These are phyloP conservation scores for Spheniscus humboldti DNA, from an alignment of 2,797 vertebrate genomes.

Conservation along the genomic window DNA sequence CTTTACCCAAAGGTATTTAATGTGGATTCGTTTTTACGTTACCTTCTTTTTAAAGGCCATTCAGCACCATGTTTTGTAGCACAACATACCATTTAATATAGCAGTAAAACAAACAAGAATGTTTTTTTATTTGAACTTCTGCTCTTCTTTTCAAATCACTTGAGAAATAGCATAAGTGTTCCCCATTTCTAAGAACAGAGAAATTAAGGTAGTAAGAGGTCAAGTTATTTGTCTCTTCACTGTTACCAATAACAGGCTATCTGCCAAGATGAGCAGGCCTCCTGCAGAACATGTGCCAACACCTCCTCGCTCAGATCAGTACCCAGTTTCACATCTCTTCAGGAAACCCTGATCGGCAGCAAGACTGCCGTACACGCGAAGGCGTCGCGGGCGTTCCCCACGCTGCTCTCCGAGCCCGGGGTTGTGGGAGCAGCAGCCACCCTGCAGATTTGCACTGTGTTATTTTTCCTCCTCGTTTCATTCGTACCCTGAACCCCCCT, in stretches of 20 bases:
- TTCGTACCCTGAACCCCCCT: accelerated
- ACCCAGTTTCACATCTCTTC: accelerated
- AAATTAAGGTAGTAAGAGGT: not conserved
- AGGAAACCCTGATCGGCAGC: accelerated
- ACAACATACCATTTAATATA: not conserved
- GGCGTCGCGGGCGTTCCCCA: accelerated
- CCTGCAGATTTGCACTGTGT: not conserved
- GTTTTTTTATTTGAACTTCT: not conserved
- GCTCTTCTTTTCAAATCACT: not conserved
- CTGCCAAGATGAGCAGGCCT: not conserved
- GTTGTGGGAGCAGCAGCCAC: not conserved
- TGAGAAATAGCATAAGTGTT: not conserved
- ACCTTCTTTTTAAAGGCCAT: not conserved
- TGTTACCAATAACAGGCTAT: not conserved
- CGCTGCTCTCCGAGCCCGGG: accelerated
- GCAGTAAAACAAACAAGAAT: not conserved
- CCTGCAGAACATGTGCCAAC: not conserved
- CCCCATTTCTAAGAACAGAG: not conserved
- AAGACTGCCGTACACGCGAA: accelerated
- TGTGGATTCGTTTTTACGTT: not conserved
- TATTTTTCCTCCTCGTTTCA: not conserved
- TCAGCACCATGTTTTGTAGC: not conserved
- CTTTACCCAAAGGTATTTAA: not conserved
- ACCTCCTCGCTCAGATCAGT: not conserved
- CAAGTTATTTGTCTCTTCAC: not conserved